These are phyloP conservation scores for Cherax quadricarinatus DNA, from an alignment of 1,140 invertebrate genomes.

Conservation along the genomic window DNA sequence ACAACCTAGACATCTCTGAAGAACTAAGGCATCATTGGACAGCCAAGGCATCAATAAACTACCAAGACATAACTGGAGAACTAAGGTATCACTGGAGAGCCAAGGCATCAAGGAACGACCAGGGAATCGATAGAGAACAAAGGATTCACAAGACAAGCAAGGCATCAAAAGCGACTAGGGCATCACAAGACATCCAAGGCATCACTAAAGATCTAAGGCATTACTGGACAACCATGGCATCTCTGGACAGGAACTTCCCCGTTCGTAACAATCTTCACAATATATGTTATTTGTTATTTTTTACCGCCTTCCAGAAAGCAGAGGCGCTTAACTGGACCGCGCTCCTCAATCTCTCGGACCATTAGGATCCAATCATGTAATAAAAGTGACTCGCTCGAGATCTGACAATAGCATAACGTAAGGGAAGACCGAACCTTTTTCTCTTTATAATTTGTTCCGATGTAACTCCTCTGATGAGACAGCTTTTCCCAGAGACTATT, in stretches of 20 bases:
- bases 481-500: not conserved
- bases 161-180: no score
- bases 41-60: no score
- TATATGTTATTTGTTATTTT: not conserved
- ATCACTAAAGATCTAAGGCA: no score
- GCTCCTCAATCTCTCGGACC: conserved; percentile 4
- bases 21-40: no score
- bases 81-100: no score
- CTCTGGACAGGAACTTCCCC: no score
- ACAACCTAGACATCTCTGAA: no score
- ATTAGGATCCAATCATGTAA: conserved; percentile 21
- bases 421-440: not conserved
- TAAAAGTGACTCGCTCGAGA: not conserved
- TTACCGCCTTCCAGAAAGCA: not conserved
- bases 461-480: not conserved
- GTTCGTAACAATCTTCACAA: not conserved
- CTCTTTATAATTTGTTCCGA: not conserved
- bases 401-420: not conserved
- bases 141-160: no score
- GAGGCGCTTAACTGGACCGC: not conserved
- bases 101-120: no score
- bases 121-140: no score
- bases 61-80: no score
- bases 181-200: no score
- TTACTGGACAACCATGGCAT: not conserved